phyloP scores from a whole-genome alignment of 2,888 invertebrate species.

The Amphipyra berbera region DNA sequence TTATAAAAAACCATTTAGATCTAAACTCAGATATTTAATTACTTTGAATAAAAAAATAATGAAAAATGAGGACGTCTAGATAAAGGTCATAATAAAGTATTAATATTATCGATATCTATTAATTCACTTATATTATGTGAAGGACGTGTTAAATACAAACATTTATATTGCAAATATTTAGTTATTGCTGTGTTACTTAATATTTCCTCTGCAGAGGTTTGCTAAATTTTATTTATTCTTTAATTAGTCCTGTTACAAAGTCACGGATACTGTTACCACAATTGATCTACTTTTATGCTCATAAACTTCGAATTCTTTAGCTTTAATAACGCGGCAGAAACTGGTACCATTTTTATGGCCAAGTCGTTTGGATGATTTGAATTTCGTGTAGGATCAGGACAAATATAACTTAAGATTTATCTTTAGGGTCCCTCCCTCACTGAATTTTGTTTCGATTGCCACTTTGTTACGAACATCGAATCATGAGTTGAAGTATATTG shows the following conservation, averaged over 20 bases:
- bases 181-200: neutral
- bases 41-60: no score
- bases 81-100: no score
- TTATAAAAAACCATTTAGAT: no score
- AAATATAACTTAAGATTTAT: constrained; percentile 13
- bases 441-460: constrained; percentile 6
- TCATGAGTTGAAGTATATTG: neutral
- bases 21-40: no score
- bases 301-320: constrained; percentile 23
- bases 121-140: no score
- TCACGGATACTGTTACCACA: constrained; percentile 2
- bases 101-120: no score
- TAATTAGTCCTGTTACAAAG: constrained; percentile 16
- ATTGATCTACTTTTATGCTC: constrained; percentile 21
- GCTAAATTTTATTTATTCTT: neutral
- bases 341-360: constrained; percentile 29
- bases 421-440: neutral
- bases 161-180: no score
- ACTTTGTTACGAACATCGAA: neutral
- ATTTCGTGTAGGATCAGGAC: constrained; percentile 11
- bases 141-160: no score
- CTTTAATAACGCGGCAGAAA: constrained; percentile 14
- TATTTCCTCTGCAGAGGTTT: neutral
- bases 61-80: no score
- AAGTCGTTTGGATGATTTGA: constrained; percentile 17